Conservation (phyloP, 2,888 invertebrate genomes). For the Toxonevra muliebris region DNA sequence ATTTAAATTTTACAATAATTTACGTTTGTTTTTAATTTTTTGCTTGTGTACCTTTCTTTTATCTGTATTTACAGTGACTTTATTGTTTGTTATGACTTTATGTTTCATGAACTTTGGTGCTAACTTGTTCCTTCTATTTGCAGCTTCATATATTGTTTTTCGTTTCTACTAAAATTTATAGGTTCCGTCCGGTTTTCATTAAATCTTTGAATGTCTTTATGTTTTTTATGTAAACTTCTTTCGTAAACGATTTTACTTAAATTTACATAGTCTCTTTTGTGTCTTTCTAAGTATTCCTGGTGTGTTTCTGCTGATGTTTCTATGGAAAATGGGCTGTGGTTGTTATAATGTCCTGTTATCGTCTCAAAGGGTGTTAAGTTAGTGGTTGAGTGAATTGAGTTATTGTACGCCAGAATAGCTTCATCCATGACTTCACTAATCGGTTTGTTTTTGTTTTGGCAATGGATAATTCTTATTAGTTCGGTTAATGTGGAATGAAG, state of each 20-base stretch:
- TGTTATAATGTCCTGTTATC: slow-evolving; percentile 29
- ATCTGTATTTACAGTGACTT: slow-evolving; percentile 11
- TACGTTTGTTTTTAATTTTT: slow-evolving; percentile 8
- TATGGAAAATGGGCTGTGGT: background rate
- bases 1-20: no score
- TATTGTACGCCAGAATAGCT: slow-evolving; percentile 23
- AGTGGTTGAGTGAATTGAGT: slow-evolving; percentile 27
- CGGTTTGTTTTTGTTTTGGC: slow-evolving; percentile 23
- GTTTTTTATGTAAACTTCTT: background rate
- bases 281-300: slow-evolving; percentile 16
- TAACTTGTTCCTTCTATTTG: no score
- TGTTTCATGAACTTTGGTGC: background rate
- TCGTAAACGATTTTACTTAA: background rate
- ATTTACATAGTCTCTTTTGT: background rate
- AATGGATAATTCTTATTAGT: slow-evolving; percentile 31
- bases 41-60: slow-evolving; percentile 17
- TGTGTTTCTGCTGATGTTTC: background rate
- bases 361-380: slow-evolving; percentile 32
- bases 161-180: no score
- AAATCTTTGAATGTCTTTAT: background rate
- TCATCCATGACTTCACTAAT: slow-evolving; percentile 31
- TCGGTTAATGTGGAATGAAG: slow-evolving; percentile 35
- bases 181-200: no score
- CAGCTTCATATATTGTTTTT: no score
- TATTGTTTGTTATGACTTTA: slow-evolving; percentile 22